These are phyloP conservation scores for Calidris pygmaea DNA, from an alignment of 2,113 vertebrate species.

Conservation along the genomic window DNA sequence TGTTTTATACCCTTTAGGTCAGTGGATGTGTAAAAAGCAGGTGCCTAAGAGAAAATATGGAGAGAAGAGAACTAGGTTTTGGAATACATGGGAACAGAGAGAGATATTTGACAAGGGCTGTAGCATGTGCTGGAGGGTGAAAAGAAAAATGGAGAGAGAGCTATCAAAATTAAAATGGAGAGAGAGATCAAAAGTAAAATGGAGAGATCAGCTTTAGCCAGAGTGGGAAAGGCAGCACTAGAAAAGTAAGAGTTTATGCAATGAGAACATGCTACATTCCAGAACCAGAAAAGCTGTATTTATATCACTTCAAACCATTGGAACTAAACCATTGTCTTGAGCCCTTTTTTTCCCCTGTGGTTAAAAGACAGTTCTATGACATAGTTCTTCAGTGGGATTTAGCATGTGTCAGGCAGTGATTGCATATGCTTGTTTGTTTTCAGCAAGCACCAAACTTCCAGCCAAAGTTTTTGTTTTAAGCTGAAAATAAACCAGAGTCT, in stretches of 20 bases:
- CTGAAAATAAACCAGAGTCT: background rate
- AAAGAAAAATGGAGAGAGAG: background rate
- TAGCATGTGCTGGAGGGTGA: background rate
- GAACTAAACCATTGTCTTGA: background rate
- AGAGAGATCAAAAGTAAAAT: background rate
- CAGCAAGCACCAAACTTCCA: background rate
- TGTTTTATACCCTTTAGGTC: background rate
- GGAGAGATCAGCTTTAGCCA: background rate
- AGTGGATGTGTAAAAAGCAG: background rate
- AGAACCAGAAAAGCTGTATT: background rate
- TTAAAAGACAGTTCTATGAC: background rate
- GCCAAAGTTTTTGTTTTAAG: slow-evolving; percentile 28
- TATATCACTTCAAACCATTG: background rate
- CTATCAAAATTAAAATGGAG: background rate
- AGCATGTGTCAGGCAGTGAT: background rate
- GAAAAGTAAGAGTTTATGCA: background rate
- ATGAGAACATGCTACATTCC: background rate
- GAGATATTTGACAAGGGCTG: background rate
- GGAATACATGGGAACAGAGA: background rate
- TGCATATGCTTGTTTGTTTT: slow-evolving; percentile 16
- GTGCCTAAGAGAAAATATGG: background rate
- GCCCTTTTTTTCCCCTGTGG: background rate
- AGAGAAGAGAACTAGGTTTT: background rate
- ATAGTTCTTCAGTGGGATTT: background rate
- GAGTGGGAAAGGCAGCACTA: background rate